phyloP scores from a whole-genome alignment of 2,113 vertebrate genomes.

The Tenebrosternarchus preto region DNA sequence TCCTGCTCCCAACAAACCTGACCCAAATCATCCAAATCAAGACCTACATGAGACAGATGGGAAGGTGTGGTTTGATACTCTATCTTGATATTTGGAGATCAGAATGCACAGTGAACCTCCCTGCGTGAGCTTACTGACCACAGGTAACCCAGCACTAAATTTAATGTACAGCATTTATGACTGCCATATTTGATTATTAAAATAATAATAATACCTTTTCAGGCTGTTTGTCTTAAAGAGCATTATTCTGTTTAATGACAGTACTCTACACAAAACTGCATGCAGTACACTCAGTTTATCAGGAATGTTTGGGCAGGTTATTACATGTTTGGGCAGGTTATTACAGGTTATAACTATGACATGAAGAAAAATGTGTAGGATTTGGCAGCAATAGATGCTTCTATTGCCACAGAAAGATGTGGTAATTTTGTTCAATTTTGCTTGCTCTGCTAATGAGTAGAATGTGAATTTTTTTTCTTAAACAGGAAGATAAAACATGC shows the following conservation, averaged over 20 bases:
- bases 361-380: neutral
- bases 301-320: neutral
- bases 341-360: neutral
- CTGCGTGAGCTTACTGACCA: neutral
- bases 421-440: neutral
- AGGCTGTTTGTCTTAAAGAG: too few species aligned
- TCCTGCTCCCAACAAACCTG: neutral
- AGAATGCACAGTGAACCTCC: neutral
- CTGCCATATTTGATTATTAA: too few species aligned
- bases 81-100: neutral
- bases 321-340: neutral
- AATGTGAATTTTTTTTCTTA: neutral
- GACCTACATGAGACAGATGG: too few species aligned
- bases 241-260: neutral
- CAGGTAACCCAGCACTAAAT: neutral
- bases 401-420: slow-evolving; percentile 7
- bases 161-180: neutral
- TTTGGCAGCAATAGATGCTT: neutral
- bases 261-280: neutral
- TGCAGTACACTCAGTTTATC: neutral
- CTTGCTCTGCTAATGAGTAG: neutral
- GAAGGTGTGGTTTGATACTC: neutral
- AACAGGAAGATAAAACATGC: neutral
- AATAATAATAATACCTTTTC: too few species aligned
- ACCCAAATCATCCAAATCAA: too few species aligned